Evolutionary conservation across 2,797 vertebrate species (phyloP), one percentile per base, ranked within the genome.

Genomic region (Notolepis coatsorum): DNA sequence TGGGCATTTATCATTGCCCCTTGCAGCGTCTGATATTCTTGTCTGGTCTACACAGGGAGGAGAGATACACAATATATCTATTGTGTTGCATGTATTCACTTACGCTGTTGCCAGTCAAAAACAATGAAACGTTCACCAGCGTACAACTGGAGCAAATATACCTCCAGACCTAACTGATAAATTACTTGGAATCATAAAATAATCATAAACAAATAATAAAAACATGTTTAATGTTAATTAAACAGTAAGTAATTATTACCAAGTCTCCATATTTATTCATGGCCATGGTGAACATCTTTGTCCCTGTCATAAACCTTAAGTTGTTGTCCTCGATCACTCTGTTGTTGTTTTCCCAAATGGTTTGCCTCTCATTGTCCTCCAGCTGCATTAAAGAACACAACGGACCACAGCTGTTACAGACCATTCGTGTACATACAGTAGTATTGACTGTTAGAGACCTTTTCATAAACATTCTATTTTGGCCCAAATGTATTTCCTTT

Each of bases 211-310:
- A 17, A 60, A 39, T n/a, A 39, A n/a, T n/a, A n/a, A n/a, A n/a
- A n/a, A n/a, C n/a, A n/a, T n/a, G n/a, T n/a, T n/a, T n/a, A n/a
- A n/a, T n/a, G n/a, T n/a, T n/a, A n/a, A n/a, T n/a, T n/a, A n/a
- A n/a, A 37, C 23, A 18, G 33, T 24, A 24, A 30, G 20, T 38
- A 30, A 28, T 70, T 5, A 62, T 88, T 66, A 93, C 93, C 72
- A 93, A 73, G 65, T 92, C 93, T 65, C 93, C 93, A 28, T 92
- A 94, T 86, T 87, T 93, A 71, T 94, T 94, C 90, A 94, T 93
- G 49, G 84, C 63, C 92, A 93, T 91, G 5, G 70, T 65, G 53
- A 92, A 94, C 1, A 68, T 65, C 61, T 62, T 90, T 52, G 41
- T 70, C 27, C 93, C 92, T 48, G 71, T 76, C 3, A 70, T 61